These are phyloP conservation scores for Drosophila colorata DNA, from an alignment of 2,888 invertebrate species.

Conservation along the genomic window DNA sequence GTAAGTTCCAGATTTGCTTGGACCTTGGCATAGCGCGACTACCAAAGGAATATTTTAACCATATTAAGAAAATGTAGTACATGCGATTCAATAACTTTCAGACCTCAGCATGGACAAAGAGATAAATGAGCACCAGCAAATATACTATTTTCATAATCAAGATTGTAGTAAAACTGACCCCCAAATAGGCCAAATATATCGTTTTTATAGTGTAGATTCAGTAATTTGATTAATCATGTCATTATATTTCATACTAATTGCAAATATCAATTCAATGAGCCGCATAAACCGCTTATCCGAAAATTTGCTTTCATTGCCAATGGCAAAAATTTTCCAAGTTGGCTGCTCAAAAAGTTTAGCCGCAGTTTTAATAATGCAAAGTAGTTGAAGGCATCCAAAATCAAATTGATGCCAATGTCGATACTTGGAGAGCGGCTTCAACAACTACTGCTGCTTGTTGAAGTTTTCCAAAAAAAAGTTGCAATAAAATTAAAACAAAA, in stretches of 20 bases:
- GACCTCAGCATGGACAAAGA: constrained; percentile 36
- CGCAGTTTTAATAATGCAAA: constrained; percentile 72
- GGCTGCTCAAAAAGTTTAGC: constrained; percentile 58
- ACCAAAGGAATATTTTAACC: not conserved
- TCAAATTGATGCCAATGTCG: constrained; percentile 69
- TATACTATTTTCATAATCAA: not conserved
- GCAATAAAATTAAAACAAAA: constrained; percentile 54
- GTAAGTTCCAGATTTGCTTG: constrained; percentile 66
- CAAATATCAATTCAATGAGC: constrained; percentile 71
- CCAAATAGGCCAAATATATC: not conserved
- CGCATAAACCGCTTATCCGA: constrained; percentile 50
- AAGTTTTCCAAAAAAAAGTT: constrained; percentile 49
- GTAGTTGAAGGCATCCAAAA: constrained; percentile 57
- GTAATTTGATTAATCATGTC: constrained; percentile 30
- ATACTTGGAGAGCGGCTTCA: constrained; percentile 68
- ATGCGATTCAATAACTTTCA: not conserved
- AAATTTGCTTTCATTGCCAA: constrained; percentile 45
- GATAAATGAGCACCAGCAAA: not conserved
- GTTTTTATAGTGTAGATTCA: constrained; percentile 17
- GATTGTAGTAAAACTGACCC: constrained; percentile 3
- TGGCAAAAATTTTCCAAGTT: constrained; percentile 39
- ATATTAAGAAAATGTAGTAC: not conserved
- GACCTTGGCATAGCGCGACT: constrained; percentile 64
- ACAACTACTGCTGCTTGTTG: constrained; percentile 40
- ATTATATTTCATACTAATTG: constrained; percentile 54